Percentiles rank a stretch among this genome's conserved stretches.
phyloP scores from a whole-genome alignment of 2,113 vertebrate genomes.

The Cyrtonyx montezumae region DNA sequence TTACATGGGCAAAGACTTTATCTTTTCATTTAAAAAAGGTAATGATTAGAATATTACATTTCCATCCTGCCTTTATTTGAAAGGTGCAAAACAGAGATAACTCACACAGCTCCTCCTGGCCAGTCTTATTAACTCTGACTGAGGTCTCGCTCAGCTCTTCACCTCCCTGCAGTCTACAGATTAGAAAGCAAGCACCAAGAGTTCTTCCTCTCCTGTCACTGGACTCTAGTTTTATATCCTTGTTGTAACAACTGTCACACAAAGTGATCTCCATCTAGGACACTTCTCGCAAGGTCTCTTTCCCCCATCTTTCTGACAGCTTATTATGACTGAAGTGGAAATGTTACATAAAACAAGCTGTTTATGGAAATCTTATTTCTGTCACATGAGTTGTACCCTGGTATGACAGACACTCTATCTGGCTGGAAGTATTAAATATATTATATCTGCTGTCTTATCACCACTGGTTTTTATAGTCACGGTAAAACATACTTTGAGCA shows the following conservation, averaged over 20 bases:
- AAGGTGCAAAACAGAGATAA: neutral
- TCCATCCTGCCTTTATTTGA: constrained; percentile 19
- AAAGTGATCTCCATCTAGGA: constrained; percentile 59
- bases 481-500: constrained; percentile 1
- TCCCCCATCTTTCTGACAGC: constrained; percentile 24
- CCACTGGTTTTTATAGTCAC: constrained; percentile 17
- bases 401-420: neutral
- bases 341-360: constrained; percentile 67
- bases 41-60: constrained; percentile 5
- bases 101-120: neutral
- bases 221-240: neutral
- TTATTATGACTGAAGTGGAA: constrained; percentile 67
- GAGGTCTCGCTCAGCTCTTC: constrained; percentile 22
- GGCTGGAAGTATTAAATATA: constrained; percentile 28
- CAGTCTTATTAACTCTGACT: neutral
- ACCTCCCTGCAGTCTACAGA: neutral
- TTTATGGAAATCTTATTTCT: constrained; percentile 69
- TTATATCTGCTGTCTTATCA: constrained; percentile 18
- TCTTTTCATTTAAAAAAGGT: constrained; percentile 2
- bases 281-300: constrained; percentile 40
- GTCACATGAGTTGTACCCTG: constrained; percentile 54
- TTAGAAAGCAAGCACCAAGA: neutral
- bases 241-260: constrained; percentile 14
- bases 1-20: neutral
- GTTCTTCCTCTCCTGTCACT: neutral